Evolutionary conservation across 1,140 invertebrate species (phyloP).

Genomic region (Protaetia brevitarsis): DNA sequence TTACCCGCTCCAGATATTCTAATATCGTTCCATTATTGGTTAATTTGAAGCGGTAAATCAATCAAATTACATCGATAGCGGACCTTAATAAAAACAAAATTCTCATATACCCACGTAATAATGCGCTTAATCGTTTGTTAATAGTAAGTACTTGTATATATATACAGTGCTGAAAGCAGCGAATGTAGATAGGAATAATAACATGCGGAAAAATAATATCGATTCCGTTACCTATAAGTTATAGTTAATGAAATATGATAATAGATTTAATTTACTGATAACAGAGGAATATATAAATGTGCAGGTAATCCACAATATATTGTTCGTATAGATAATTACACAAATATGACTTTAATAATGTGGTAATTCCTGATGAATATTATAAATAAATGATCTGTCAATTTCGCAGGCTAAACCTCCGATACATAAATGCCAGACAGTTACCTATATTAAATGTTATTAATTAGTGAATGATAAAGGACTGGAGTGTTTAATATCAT

Average conservation of each 20-base stretch:
- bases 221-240: neutral
- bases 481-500: neutral
- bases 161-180: neutral
- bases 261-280: conserved; percentile 14
- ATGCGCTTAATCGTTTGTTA: conserved; percentile 9
- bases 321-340: neutral
- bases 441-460: conserved; percentile 3
- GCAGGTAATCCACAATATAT: neutral
- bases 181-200: neutral
- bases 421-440: too few species aligned
- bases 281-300: neutral
- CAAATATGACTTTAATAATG: conserved; percentile 1
- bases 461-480: too few species aligned
- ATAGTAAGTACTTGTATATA: too few species aligned
- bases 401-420: neutral
- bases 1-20: neutral
- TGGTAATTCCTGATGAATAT: neutral
- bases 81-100: conserved; percentile 4
- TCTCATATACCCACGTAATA: conserved; percentile 16
- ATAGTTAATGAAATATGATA: conserved; percentile 7
- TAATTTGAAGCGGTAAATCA: conserved; percentile 18
- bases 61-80: conserved; percentile 14
- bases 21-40: conserved; percentile 12
- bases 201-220: neutral
- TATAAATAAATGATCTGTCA: neutral